phyloP scores from a whole-genome alignment of 53 echinoderm and acorn worm species.

The Mesocentrotus franciscanus region DNA sequence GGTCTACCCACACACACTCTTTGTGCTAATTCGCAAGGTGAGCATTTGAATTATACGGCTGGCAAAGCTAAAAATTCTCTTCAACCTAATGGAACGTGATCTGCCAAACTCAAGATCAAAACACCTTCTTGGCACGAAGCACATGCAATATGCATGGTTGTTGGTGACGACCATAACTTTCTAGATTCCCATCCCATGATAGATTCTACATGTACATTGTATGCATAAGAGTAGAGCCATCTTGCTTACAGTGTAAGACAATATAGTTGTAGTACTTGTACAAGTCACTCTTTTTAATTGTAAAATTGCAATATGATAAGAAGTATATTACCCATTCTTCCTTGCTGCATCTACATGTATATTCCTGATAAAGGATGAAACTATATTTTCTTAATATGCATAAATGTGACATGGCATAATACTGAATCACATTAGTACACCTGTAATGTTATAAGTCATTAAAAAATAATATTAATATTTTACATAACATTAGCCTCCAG shows the following conservation, averaged over 20 bases:
- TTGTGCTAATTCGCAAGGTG: conserved; percentile 33
- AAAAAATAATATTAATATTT: too few relatives aligned
- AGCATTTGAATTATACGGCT: conserved; percentile 51
- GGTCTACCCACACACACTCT: conserved; percentile 22
- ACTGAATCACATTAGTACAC: too few relatives aligned
- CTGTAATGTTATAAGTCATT: too few relatives aligned
- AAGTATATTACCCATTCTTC: too few relatives aligned
- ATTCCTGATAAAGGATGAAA: background rate
- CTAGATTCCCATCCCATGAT: background rate
- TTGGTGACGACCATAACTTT: conserved; percentile 25
- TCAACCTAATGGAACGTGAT: conserved; percentile 43
- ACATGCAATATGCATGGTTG: conserved; percentile 45
- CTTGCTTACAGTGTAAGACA: background rate
- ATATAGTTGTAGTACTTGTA: background rate
- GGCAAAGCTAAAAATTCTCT: conserved; percentile 42
- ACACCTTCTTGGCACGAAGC: conserved; percentile 46
- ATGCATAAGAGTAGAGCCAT: background rate
- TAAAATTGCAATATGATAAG: too few relatives aligned
- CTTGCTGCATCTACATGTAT: background rate
- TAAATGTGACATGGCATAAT: too few relatives aligned
- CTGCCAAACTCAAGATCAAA: conserved; percentile 51
- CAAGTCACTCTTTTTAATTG: background rate
- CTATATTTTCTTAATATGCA: background rate
- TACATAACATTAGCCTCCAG: too few relatives aligned
- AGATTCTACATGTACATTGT: background rate